Evolutionary conservation across 2,113 vertebrate species (phyloP).

Genomic region (Macrotis lagotis): DNA sequence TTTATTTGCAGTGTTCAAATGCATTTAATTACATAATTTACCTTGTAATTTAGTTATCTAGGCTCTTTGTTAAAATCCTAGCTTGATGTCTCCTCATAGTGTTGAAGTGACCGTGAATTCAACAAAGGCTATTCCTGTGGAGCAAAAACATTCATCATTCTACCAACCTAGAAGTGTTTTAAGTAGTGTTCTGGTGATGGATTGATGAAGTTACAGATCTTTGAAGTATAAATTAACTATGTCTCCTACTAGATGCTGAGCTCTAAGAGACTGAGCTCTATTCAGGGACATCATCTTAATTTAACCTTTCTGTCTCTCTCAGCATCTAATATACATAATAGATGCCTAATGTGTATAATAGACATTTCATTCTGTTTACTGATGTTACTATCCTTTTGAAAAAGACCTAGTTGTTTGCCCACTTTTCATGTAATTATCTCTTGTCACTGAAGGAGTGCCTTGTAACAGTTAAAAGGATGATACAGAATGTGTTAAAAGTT

Average conservation of each 20-base stretch:
- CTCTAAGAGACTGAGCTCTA: no score
- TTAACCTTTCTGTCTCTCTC: background rate
- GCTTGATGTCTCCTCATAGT: background rate
- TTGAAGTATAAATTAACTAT: background rate
- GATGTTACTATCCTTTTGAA: background rate
- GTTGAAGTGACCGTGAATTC: background rate
- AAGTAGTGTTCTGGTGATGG: background rate
- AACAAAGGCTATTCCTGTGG: background rate
- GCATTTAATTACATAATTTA: background rate
- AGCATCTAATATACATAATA: background rate
- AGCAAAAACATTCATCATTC: background rate
- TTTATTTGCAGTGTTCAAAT: background rate
- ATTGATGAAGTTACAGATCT: background rate
- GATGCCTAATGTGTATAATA: background rate
- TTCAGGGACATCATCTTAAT: background rate
- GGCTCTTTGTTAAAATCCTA: background rate
- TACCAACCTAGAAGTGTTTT: background rate
- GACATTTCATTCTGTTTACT: background rate
- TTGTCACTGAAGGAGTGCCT: slow-evolving; percentile 5
- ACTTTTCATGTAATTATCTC: slow-evolving; percentile 4
- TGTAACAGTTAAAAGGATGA: slow-evolving; percentile 27
- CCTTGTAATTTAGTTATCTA: background rate
- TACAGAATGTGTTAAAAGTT: slow-evolving; percentile 30
- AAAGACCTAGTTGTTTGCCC: background rate
- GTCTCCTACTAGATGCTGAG: background rate